Percentiles rank a stretch among this genome's conserved stretches.
Conservation (phyloP, 2,797 vertebrate species). For the Pempheris klunzingeri region DNA sequence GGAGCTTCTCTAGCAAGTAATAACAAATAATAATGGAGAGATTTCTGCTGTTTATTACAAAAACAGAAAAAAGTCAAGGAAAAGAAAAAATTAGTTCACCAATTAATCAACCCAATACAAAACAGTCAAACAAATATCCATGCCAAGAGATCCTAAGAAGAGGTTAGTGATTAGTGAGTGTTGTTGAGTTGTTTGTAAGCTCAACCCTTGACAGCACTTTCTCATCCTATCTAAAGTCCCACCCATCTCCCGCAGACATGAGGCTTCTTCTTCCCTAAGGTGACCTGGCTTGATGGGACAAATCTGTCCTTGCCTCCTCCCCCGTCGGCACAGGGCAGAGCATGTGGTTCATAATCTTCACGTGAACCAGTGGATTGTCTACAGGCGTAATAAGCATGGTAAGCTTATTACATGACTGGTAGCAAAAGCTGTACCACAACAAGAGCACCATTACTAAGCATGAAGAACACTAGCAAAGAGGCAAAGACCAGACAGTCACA, state of each 20-base stretch:
- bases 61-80: background rate
- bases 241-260: slow-evolving; percentile 1
- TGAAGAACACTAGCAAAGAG: slow-evolving; percentile 5
- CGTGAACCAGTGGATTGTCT: slow-evolving; percentile 73
- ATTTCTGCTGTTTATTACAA: background rate
- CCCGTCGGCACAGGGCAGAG: slow-evolving; percentile 71
- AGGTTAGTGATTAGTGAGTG: slow-evolving; percentile 51
- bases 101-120: slow-evolving; percentile 12
- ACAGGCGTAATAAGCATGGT: slow-evolving; percentile 65
- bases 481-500: slow-evolving; percentile 8
- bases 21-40: background rate
- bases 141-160: slow-evolving; percentile 17
- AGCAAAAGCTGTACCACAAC: slow-evolving; percentile 55
- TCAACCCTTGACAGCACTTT: slow-evolving; percentile 23
- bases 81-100: background rate
- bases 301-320: slow-evolving; percentile 61
- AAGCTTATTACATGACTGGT: slow-evolving; percentile 80
- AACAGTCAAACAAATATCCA: slow-evolving; percentile 16
- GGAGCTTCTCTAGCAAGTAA: slow-evolving; percentile 1
- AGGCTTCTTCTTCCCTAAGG: slow-evolving; percentile 39
- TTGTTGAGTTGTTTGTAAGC: slow-evolving; percentile 11
- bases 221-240: background rate
- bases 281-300: slow-evolving; percentile 62
- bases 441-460: slow-evolving; percentile 48
- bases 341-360: slow-evolving; percentile 84